Percentiles rank a stretch among this genome's conserved stretches.
phyloP scores from a whole-genome alignment of 2,797 vertebrate genomes.

The Squalus acanthias region DNA sequence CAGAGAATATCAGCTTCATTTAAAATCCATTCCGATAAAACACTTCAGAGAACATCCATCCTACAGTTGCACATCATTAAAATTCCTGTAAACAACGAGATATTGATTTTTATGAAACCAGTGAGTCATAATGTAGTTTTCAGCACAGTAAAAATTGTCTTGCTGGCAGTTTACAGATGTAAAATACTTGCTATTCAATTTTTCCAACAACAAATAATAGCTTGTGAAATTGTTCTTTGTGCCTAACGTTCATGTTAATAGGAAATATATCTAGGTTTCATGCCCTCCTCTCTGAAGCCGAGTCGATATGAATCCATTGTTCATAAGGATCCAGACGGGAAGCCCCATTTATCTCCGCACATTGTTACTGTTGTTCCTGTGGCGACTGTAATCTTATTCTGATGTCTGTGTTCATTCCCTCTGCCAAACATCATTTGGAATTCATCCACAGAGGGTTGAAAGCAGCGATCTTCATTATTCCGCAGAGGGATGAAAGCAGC shows the following conservation, averaged over 20 bases:
- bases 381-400: conserved; percentile 26
- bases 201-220: conserved; percentile 21
- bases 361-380: conserved; percentile 19
- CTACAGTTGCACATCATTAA: conserved; percentile 28
- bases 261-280: not conserved
- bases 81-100: conserved; percentile 30
- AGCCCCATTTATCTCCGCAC: not conserved
- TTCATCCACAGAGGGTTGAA: conserved; percentile 24
- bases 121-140: conserved; percentile 24
- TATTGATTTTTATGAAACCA: conserved; percentile 35
- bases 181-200: conserved; percentile 31
- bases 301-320: conserved; percentile 11
- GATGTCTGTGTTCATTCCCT: conserved; percentile 28
- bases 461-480: not conserved
- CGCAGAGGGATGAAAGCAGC: not conserved
- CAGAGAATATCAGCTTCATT: conserved; percentile 18
- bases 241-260: conserved; percentile 32
- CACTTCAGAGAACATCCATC: not conserved
- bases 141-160: not conserved
- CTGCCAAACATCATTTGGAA: conserved; percentile 12
- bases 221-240: conserved; percentile 11
- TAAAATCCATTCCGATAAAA: conserved; percentile 26
- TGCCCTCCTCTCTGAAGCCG: not conserved
- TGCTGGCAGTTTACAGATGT: conserved; percentile 29
- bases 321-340: not conserved